Evolutionary conservation across 2,888 invertebrate genomes (phyloP).

Genomic region (Amblyjoppa proteus): DNA sequence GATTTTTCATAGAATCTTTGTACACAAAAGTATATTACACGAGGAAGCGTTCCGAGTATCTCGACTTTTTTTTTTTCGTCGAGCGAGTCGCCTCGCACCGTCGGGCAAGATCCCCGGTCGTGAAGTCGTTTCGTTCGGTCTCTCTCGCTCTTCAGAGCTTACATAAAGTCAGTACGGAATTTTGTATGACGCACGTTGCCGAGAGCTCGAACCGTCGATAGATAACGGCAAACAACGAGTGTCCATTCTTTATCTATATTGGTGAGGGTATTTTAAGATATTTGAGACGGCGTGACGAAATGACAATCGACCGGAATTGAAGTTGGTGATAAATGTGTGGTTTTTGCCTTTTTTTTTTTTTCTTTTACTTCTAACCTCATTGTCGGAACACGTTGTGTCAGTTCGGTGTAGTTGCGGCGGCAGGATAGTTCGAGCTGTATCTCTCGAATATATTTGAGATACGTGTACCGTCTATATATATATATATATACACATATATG

Average conservation of each 20-base stretch:
- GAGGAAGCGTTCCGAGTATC: not conserved
- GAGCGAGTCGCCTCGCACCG: not conserved
- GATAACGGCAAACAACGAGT: not conserved
- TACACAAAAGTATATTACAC: no score
- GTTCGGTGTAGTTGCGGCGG: not conserved
- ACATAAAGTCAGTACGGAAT: not conserved
- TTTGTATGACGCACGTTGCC: conserved; percentile 1
- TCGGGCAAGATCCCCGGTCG: not conserved
- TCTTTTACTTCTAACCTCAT: not conserved
- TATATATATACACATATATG: not conserved
- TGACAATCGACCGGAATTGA: not conserved
- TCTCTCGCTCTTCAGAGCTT: not conserved
- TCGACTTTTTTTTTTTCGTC: not conserved
- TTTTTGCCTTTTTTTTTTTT: not conserved
- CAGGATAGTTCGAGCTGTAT: not conserved
- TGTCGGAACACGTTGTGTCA: not conserved
- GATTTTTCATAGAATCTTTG: no score
- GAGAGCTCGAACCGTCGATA: conserved; percentile 3
- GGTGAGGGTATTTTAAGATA: not conserved
- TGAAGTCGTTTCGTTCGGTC: not conserved
- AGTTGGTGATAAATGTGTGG: not conserved
- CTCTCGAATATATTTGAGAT: not conserved
- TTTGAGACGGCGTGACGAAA: not conserved
- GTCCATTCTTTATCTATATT: not conserved
- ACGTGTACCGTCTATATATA: not conserved